Evolutionary conservation across 2,888 invertebrate species (phyloP), one percentile per base, ranked within the genome.

Genomic region (Andricus quercusramuli): DNA sequence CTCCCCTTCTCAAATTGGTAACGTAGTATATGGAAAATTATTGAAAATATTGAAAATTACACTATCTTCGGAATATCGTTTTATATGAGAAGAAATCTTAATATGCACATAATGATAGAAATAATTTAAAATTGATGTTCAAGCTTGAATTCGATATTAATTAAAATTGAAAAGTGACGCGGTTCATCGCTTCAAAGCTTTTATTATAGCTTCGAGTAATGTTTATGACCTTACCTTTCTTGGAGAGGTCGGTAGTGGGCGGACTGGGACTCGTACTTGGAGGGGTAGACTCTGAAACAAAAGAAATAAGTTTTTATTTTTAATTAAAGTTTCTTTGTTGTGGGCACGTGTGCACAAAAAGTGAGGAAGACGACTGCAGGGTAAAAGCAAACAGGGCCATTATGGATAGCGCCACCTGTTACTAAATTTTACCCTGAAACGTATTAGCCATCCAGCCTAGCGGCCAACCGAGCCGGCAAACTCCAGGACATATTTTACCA

Each of bases 241-340:
- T 93, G 80, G 93, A 92, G 83, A 94, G 93, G 88, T 94, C 95
- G 79, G 95, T 95, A 81, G 96, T 96, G 83, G 95, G 95, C 70
- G 97, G 96, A 90, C 95, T 95, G 80, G 97, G 96, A 85, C 96
- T 95, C 78, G 97, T 97, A 80, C 97, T 97, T 77, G 97, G 97
- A 79, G 97, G 96, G 86, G 95, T 95, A 56, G 97, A 96, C 89
- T 96, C 97, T 97, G 93, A 80, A 93, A 93, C 86, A 87, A 82
- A 84, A 86, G 85, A 86, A 88, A 89, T 81, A 88, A 89, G 84
- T 90, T 90, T 88, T 89, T 88, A 87, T 89, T 89, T 90, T 89
- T 88, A 90, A 90, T 90, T 89, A 89, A 87, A 89, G 82, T 89
- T 90, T 85, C 83, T 80, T 80, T 76, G 41, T 65, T 64, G 47